phyloP scores from a whole-genome alignment of 2,113 vertebrate genomes.

The Anas platyrhynchos region DNA sequence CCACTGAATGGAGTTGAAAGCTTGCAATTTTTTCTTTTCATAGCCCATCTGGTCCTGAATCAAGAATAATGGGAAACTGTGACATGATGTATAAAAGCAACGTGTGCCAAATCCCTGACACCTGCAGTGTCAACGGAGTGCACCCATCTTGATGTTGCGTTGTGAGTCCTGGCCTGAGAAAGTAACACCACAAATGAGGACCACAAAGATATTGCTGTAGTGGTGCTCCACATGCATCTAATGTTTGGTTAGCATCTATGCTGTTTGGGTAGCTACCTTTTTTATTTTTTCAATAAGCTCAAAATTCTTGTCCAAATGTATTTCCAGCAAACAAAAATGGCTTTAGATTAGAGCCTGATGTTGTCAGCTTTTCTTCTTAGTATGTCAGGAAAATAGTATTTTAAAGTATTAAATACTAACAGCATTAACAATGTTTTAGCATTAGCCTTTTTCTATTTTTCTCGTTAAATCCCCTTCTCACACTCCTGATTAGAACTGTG shows the following conservation, averaged over 20 bases:
- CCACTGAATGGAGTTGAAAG: not conserved
- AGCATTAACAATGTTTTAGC: not conserved
- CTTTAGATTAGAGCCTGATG: not conserved
- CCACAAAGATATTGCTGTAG: not conserved
- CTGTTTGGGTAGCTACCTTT: not conserved
- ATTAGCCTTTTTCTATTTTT: not conserved
- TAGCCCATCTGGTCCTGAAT: not conserved
- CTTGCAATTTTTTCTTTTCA: not conserved
- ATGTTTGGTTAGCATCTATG: not conserved
- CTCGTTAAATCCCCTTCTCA: not conserved
- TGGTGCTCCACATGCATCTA: not conserved
- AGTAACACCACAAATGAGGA: not conserved
- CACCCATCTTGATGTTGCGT: not conserved
- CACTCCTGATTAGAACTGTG: not conserved
- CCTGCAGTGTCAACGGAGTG: rapidly evolving
- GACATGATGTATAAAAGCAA: not conserved
- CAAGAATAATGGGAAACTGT: not conserved
- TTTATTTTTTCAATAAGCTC: not conserved
- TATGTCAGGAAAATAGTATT: not conserved
- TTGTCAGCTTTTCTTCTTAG: not conserved
- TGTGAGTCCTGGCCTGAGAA: not conserved
- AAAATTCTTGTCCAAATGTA: not conserved
- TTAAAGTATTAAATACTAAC: not conserved
- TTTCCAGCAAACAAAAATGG: not conserved
- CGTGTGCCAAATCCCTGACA: not conserved